Evolutionary conservation across 30 jellyfish, hydroid and myxozoan species (phyloP), one percentile per base, ranked within the genome.

Genomic region (Turritopsis dohrnii): DNA sequence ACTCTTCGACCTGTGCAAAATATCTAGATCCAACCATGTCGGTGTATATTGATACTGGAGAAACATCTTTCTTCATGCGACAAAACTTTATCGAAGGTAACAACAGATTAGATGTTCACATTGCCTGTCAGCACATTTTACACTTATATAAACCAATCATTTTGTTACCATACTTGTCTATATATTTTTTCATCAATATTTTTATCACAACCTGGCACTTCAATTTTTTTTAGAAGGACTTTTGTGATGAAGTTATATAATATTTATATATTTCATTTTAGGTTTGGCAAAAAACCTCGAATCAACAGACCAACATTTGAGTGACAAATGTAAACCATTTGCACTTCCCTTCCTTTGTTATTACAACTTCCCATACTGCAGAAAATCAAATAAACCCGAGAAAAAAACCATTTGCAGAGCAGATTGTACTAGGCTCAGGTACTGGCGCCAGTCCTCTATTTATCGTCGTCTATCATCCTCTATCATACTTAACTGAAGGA

Each of bases 341-440:
- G 87, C 87, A 16, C n/a, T 80, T 23, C n/a, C 81, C 16, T 80
- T 80, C 65, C 29, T 80, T 9, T 80, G 87, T 3, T 52, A 52
- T 66, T 80, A 80, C 82, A 80, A 80, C 65, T 65, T 80, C 19
- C 87, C 87, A 16, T 80, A 80, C 28, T 80, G 87, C 53, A 27
- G 28, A 22, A 65, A 27, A 3, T 21, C 80, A 17, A 69, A 80
- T 22, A 27, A 53, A 66, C 87, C 87, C 8, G 54, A 80, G 30
- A 54, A 54, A 30, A 80, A 21, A 41, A 66, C 31, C 16, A 69
- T 80, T 16, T 80, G 87, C 54, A 79, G 71, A 69, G 26, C 54
- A 26, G 87, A 80, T 65, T 80, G 87, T 65, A 1, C 21, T 3
- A 52, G 21, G 31, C 54, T 80, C 4, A 80, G 87, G 87, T 80